Evolutionary conservation across 2,113 vertebrate species (phyloP), one percentile per base, ranked within the genome.

Genomic region (Redunca redunca): DNA sequence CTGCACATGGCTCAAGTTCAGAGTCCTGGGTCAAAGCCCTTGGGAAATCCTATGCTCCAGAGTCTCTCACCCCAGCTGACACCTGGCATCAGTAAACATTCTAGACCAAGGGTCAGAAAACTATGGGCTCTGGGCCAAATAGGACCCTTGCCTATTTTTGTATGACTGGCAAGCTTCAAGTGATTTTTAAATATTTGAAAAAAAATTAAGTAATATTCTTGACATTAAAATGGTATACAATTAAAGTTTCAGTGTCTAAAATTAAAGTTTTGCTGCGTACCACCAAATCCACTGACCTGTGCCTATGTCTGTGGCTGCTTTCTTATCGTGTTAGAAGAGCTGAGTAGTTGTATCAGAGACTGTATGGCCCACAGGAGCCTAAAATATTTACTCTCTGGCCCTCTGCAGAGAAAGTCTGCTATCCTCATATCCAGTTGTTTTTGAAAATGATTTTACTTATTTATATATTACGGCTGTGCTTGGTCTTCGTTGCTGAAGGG

Each of bases 271-370:
- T 77, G 2, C 17, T 53, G 17, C 26, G 26, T 4, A 16, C 3
- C 25, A 3, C 26, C 14, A 6, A 17, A 19, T 4, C 26, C 9
- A 12, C 7, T n/a, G 3, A 2, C 28, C 71, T 52, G 5, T 16
- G 48, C 36, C 36, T 23, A 3, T 30, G 23, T n/a, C 25, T 33
- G 0, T 7, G 52, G 46, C 36, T 28, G 17, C 26, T 21, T 85
- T 83, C 33, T 11, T 12, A 36, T n/a, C 10, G 1, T 2, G 21
- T 12, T 3, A 4, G 10, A 40, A 11, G 17, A 36, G 46, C 7
- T 52, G 26, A 28, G 10, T 17, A 33, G 11, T 40, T 40, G 40
- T 17, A 0, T 40, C 87, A 19, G 50, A 67, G 16, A 58, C 46
- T 17, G 2, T 25, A 25, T 40, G 62, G 28, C 10, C 6, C n/a